Evolutionary conservation across 2,113 vertebrate genomes (phyloP), one percentile per base, ranked within the genome.

Genomic region (Protobothrops flavoviridis): DNA sequence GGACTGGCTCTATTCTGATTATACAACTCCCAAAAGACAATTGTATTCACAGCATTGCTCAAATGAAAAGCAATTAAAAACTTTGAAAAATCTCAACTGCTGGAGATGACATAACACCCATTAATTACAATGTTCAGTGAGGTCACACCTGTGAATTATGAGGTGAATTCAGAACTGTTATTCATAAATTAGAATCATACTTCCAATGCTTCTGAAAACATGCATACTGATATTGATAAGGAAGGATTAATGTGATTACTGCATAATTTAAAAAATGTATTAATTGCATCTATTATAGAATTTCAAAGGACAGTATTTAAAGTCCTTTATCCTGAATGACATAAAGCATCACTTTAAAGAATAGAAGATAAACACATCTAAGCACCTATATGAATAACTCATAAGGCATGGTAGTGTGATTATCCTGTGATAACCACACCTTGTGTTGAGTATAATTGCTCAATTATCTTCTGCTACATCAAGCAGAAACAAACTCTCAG

Each of bases 61-160:
- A 93, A 95, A 95, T 61, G 93, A 93, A 92, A 95, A 96, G 96
- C 92, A 94, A 95, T 92, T 90, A 93, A 94, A 97, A 90, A 33
- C 89, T 61, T 93, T 93, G 94, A 93, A 94, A 95, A 96, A 95
- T 89, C 91, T 94, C 93, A 93, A 94, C 57, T 94, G 92, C 87
- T 52, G 87, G 93, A 94, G 55, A 87, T 92, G 94, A 94, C 94
- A 92, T 95, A 93, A 88, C 59, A 93, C 93, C 95, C 92, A 96
- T 94, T 92, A 90, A 91, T 90, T 93, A 93, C 64, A 81, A 92
- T 56, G 93, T 91, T 97, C 94, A 24, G 43, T 69, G 93, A 95
- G 93, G 92, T 93, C 95, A 93, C 88, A 88, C 59, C 89, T 94
- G 92, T 97, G 95, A 96, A 94, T 94, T 96, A 87, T 4, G 92